Evolutionary conservation across 2,888 invertebrate species (phyloP).

Genomic region (Saturnia pavonia): DNA sequence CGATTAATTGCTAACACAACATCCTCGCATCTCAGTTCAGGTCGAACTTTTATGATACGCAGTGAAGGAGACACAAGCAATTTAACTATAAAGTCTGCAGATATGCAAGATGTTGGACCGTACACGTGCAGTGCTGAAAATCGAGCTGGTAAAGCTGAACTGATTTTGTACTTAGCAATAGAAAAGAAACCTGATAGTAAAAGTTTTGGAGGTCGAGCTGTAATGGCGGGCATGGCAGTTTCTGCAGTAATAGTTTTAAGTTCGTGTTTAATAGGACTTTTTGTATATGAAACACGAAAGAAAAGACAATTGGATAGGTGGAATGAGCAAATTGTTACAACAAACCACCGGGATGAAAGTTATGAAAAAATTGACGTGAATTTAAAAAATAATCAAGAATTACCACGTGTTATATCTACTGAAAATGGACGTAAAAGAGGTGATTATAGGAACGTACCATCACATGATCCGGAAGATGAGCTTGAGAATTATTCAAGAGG

Average conservation of each 20-base stretch:
- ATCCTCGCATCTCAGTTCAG: conserved; percentile 66
- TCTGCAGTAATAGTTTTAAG: conserved; percentile 86
- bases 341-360: conserved; percentile 82
- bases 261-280: conserved; percentile 85
- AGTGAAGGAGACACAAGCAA: conserved; percentile 86
- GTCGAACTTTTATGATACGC: conserved; percentile 85
- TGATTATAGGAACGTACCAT: conserved; percentile 87
- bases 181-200: conserved; percentile 84
- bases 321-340: conserved; percentile 77
- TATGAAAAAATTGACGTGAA: conserved; percentile 91
- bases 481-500: conserved; percentile 70
- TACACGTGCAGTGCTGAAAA: conserved; percentile 91
- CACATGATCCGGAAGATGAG: conserved; percentile 86
- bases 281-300: conserved; percentile 84
- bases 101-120: conserved; percentile 88
- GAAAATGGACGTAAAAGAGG: conserved; percentile 82
- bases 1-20: conserved; percentile 85
- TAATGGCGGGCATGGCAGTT: conserved; percentile 86
- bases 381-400: conserved; percentile 71
- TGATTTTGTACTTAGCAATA: conserved; percentile 87
- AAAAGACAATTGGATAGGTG: conserved; percentile 79
- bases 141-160: conserved; percentile 89
- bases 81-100: conserved; percentile 87
- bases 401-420: conserved; percentile 57
- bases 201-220: conserved; percentile 80